phyloP scores from a whole-genome alignment of 2,888 invertebrate species.

The Dendrolimus houi region DNA sequence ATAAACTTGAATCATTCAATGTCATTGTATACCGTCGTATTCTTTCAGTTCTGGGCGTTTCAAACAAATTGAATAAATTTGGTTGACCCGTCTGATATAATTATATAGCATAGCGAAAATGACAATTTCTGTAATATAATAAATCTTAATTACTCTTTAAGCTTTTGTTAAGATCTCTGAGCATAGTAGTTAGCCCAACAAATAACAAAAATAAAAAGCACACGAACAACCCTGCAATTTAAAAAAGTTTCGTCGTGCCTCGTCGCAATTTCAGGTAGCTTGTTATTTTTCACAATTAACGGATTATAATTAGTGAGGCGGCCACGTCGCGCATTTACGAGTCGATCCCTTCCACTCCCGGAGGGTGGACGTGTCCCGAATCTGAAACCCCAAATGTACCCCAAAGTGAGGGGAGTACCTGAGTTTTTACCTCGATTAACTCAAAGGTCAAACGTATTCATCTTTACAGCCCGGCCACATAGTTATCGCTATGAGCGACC shows the following conservation, averaged over 20 bases:
- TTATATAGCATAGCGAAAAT: no score
- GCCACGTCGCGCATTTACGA: conserved; percentile 42
- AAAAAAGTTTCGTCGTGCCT: neutral
- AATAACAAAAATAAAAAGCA: neutral
- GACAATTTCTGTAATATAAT: no score
- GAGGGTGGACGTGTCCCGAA: conserved; percentile 30
- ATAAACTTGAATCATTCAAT: no score
- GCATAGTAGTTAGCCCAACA: no score
- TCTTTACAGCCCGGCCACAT: no score
- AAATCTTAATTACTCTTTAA: no score
- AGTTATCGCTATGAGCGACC: neutral
- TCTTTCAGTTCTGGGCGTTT: no score
- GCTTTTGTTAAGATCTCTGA: no score
- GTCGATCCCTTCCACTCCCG: conserved; percentile 26
- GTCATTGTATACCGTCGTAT: no score
- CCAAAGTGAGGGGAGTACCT: neutral
- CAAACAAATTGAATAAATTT: no score
- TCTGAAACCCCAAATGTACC: conserved; percentile 10
- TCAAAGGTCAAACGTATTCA: no score
- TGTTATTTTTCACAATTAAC: conserved; percentile 48
- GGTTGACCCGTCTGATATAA: no score
- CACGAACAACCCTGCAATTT: neutral
- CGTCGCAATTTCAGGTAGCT: neutral
- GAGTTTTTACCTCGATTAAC: neutral
- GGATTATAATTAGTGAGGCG: conserved; percentile 50